Evolutionary conservation across 1,140 invertebrate species (phyloP).

Genomic region (Drosophila pruinosa): DNA sequence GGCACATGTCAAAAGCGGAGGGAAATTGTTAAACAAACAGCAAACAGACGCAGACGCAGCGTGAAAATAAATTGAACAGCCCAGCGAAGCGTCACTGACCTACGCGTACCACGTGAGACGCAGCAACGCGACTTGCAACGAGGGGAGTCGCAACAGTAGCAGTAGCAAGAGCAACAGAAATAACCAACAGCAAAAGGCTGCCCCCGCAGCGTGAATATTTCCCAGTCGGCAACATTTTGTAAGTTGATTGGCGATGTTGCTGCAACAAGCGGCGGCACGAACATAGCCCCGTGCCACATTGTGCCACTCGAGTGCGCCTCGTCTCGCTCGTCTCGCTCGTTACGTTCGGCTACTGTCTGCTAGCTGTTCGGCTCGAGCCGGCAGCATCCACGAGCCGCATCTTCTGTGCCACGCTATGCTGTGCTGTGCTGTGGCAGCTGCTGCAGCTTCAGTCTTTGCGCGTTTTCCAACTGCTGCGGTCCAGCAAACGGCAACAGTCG

Average conservation of each 20-base stretch:
- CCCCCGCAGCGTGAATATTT: constrained; percentile 66
- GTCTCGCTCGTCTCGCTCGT: not conserved
- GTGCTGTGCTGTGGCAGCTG: not conserved
- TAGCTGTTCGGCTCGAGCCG: not conserved
- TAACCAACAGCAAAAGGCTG: constrained; percentile 48
- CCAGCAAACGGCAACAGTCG: constrained; percentile 27
- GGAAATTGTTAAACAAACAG: constrained; percentile 47
- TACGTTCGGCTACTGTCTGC: too few species aligned
- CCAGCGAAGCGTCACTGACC: constrained; percentile 67
- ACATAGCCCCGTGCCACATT: not conserved
- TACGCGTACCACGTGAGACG: constrained; percentile 67
- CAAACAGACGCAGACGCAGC: constrained; percentile 43
- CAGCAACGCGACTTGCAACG: not conserved
- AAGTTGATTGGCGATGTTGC: constrained; percentile 52
- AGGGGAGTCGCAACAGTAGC: constrained; percentile 11
- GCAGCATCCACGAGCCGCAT: not conserved
- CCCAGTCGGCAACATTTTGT: constrained; percentile 52
- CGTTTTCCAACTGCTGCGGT: constrained; percentile 67
- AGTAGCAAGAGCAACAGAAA: too few species aligned
- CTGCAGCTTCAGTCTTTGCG: constrained; percentile 64
- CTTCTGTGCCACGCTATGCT: not conserved
- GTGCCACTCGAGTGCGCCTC: not conserved
- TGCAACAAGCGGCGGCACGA: constrained; percentile 51
- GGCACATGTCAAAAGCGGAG: constrained; percentile 35
- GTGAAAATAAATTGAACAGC: constrained; percentile 60